phyloP scores from a whole-genome alignment of 1,140 invertebrate species.

The Leptinotarsa texana region DNA sequence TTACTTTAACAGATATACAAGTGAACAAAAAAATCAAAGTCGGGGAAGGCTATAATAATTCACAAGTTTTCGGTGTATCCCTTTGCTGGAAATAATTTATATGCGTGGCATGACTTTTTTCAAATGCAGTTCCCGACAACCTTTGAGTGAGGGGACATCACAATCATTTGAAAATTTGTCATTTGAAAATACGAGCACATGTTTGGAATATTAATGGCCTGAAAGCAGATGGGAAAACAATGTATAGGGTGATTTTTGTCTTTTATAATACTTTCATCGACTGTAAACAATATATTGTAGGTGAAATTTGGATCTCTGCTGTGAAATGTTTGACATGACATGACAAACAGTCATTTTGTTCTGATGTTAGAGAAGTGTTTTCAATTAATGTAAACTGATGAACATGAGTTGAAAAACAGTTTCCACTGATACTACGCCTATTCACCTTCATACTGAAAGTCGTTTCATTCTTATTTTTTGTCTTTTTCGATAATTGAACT shows the following conservation, averaged over 20 bases:
- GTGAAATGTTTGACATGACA: no score
- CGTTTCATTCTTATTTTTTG: no score
- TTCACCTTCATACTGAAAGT: no score
- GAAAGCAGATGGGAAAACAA: slow-evolving; percentile 21
- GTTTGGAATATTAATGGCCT: slow-evolving; percentile 25
- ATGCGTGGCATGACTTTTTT: slow-evolving; percentile 25
- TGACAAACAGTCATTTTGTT: no score
- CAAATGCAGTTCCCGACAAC: slow-evolving; percentile 24
- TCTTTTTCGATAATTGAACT: no score
- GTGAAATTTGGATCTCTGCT: no score
- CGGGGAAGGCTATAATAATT: neutral
- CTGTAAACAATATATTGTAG: no score
- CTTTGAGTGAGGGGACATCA: slow-evolving; percentile 27
- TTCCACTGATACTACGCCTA: no score
- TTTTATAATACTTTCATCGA: neutral
- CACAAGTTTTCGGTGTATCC: slow-evolving; percentile 2
- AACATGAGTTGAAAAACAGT: no score
- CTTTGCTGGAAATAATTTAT: slow-evolving; percentile 17
- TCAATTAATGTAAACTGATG: no score
- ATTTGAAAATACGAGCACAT: slow-evolving; percentile 26
- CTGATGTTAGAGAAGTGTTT: no score
- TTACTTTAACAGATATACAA: neutral
- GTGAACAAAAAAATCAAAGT: neutral
- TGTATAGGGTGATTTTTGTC: slow-evolving; percentile 12
- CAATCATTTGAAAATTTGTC: slow-evolving; percentile 29